Evolutionary conservation across 2,113 vertebrate genomes (phyloP).

Genomic region (Eolophus roseicapilla): DNA sequence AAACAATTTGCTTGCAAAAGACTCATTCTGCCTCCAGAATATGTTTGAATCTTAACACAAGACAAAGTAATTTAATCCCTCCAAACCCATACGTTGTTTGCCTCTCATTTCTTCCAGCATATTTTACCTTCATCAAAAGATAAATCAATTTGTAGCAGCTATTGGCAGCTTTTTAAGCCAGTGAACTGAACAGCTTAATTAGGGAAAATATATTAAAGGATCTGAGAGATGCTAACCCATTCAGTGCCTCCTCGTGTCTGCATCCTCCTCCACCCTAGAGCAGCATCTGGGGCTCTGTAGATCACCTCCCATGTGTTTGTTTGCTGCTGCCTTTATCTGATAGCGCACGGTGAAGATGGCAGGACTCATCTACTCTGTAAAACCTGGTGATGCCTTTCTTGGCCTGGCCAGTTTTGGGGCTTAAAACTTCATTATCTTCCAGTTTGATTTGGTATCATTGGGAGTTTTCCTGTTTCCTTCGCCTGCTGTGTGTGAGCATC

Average conservation of each 20-base stretch:
- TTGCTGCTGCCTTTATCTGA: neutral
- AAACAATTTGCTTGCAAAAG: conserved; percentile 60
- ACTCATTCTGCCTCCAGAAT: conserved; percentile 46
- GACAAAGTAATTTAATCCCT: conserved; percentile 62
- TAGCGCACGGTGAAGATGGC: neutral
- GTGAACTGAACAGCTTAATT: conserved; percentile 59
- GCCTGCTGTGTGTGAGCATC: neutral
- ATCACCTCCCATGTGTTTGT: neutral
- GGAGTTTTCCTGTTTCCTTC: neutral
- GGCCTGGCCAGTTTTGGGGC: neutral
- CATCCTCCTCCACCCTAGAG: rapidly evolving
- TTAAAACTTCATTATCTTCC: neutral
- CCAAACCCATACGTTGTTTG: conserved; percentile 54
- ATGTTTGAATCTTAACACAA: conserved; percentile 49
- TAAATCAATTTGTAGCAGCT: conserved; percentile 74
- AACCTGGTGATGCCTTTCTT: neutral
- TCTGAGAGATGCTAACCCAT: conserved; percentile 2
- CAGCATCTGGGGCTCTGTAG: neutral
- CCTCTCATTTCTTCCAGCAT: conserved; percentile 67
- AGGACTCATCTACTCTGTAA: neutral
- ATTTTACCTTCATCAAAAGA: conserved; percentile 73
- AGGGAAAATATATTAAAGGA: conserved; percentile 63
- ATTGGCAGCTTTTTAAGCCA: conserved; percentile 70
- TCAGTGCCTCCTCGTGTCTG: neutral
- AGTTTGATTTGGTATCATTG: neutral